A percentile compares a stretch with the other conserved stretches of the same genome.
Evolutionary conservation across 2,113 vertebrate species (phyloP).

Genomic region (Pelecanus crispus): DNA sequence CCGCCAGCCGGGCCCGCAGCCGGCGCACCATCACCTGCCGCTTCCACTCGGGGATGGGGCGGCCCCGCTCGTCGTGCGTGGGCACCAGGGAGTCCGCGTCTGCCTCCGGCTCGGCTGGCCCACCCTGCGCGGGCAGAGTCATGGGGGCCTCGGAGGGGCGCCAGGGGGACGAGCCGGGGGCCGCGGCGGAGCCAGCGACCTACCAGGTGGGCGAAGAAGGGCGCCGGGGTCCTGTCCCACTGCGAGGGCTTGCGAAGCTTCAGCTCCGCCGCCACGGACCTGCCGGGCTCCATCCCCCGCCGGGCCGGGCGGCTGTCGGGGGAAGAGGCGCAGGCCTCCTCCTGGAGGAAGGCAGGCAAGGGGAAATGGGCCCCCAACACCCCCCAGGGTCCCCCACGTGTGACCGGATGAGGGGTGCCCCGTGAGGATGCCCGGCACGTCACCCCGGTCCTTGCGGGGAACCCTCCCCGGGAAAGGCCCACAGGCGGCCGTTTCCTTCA

Average conservation of each 20-base stretch:
- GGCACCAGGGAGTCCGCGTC: slow-evolving; percentile 89
- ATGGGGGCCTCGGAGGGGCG: not conserved
- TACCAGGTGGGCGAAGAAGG: slow-evolving; percentile 54
- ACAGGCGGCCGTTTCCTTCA: not conserved
- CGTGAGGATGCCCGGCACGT: not conserved
- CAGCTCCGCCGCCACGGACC: slow-evolving; percentile 55
- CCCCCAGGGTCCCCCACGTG: too few species aligned
- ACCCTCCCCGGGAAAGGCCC: not conserved
- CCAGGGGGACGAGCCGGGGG: not conserved
- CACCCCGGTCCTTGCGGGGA: not conserved
- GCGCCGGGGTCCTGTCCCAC: slow-evolving; percentile 63
- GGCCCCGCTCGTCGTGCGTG: slow-evolving; percentile 85
- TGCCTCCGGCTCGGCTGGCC: not conserved
- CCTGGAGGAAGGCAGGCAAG: not conserved
- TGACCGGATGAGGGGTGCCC: not conserved
- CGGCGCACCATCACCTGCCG: slow-evolving; percentile 93
- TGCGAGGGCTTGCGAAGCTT: slow-evolving; percentile 68
- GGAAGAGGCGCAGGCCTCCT: not conserved
- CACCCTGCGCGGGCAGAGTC: not conserved
- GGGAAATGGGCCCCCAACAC: not conserved
- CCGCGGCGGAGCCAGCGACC: not conserved
- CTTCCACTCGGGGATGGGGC: slow-evolving; percentile 93
- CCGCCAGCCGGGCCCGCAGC: slow-evolving; percentile 82
- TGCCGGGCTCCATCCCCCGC: not conserved
- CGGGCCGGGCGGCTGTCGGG: not conserved